Evolutionary conservation across 1,140 invertebrate species (phyloP), one percentile per base, ranked within the genome.

Genomic region (Parapsyche elsis): DNA sequence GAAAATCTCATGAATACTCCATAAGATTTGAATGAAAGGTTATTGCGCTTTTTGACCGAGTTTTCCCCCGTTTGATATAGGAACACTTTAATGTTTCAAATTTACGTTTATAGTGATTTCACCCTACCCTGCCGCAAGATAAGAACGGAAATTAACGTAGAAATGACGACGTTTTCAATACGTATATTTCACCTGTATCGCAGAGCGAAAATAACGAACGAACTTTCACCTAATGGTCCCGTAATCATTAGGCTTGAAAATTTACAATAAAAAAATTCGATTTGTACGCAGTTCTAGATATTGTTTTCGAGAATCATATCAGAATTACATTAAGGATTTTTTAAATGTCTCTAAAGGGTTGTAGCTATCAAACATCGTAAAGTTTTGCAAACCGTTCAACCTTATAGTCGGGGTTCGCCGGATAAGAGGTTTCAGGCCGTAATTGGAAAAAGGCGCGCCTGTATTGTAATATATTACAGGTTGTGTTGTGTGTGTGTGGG

Each of bases 1-100:
- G 64, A 26, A 67, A 67, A 67, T 67, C 64, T 67, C 64, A 67
- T 67, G 64, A 67, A 67, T 67, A 67, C 64, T 67, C 64, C 64
- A 67, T 67, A 30, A 30, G 64, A 67, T 67, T 67, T 67, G 64
- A 67, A 67, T 67, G 64, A 67, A 67, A 67, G 64, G 64, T 67
- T 67, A 67, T 67, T 67, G 64, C 64, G 64, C 64, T 67, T 67
- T 67, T 67, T 26, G 64, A 23, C 64, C 64, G 24, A 67, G 7
- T 61, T 61, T 67, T 67, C 23, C 64, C 24, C 10, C 64, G 21
- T 26, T 24, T 19, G 9, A 26, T 67, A 30, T 67, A 23, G 59
- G 24, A 23, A 67, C 64, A 5, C 24, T 67, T 67, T 23, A 12
- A 23, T 67, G 14, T 67, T 67, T 67, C 26, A 61, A 61, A 61